Evolutionary conservation across 2,888 invertebrate genomes (phyloP), one percentile per base, ranked within the genome.

Genomic region (Synergus umbraculus): DNA sequence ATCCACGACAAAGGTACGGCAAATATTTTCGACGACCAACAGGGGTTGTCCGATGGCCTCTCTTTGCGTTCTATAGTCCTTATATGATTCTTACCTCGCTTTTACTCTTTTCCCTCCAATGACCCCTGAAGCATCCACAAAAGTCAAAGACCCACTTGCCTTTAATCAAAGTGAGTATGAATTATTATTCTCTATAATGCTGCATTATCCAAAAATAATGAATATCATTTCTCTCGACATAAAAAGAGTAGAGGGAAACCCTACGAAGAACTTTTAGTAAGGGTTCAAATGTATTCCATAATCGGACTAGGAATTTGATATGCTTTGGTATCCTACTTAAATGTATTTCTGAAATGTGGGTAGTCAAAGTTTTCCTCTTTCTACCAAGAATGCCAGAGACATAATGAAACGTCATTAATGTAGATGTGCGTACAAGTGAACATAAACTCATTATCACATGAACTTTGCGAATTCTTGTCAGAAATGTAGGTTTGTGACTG

Each of bases 1-100:
- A 79, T 76, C 78, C 65, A 69, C 77, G 80, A 81, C 83, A 81
- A 83, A 76, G 67, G 77, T 46, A 64, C 63, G 60, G 67, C 66
- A 79, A 63, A 41, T 43, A 77, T 64, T 63, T 77, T 64, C 60
- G 78, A 78, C 67, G 58, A 73, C 29, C 54, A 73, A 54, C 73
- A 73, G 54, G 73, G 73, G 73, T 73, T 73, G 73, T 54, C 73
- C 15, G 54, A 54, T 73, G 73, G 54, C 54, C 54, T 73, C 54
- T 73, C 54, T 54, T 54, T 54, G n/a, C 29, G 49, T 73, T 73
- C 54, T 54, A 41, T 73, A 54, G 73, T 54, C 37, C 54, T 73
- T 73, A 54, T 73, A 49, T 37, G 37, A 37, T 9, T 49, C 15
- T 13, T 54, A 37, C n/a, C 8, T 46, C 13, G 69, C 29, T 9